Conservation (phyloP, 2,797 vertebrate species). For the Bradypodion ventrale region DNA sequence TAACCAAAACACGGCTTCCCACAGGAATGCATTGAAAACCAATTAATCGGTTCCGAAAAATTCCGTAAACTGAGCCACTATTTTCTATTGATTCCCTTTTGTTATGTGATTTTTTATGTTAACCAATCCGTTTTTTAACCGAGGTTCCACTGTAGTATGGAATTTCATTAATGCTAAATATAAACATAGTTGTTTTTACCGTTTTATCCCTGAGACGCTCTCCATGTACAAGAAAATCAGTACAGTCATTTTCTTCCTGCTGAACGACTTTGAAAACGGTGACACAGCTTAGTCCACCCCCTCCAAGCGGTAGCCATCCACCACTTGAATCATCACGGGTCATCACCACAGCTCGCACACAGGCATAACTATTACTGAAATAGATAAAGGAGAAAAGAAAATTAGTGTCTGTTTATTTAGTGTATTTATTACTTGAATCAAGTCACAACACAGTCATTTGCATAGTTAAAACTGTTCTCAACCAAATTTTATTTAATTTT, state of each 20-base stretch:
- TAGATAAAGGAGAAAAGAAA: slow-evolving; percentile 64
- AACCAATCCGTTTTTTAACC: too few species aligned
- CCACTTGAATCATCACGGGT: slow-evolving; percentile 99
- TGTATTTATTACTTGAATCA: background rate
- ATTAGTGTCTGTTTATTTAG: slow-evolving; percentile 61
- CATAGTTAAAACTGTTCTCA: background rate
- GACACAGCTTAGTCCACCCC: slow-evolving; percentile 96
- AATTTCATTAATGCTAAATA: slow-evolving; percentile 38
- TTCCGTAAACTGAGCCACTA: too few species aligned
- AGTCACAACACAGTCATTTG: background rate
- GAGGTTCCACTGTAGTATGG: too few species aligned
- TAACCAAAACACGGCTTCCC: too few species aligned
- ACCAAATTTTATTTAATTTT: background rate
- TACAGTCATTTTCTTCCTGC: slow-evolving; percentile 87
- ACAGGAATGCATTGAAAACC: too few species aligned
- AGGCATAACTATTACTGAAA: slow-evolving; percentile 96
- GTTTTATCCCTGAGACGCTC: slow-evolving; percentile 98
- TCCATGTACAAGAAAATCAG: slow-evolving; percentile 96
- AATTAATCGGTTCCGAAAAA: too few species aligned
- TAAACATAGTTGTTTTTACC: slow-evolving; percentile 78
- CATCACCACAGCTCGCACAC: slow-evolving; percentile 99
- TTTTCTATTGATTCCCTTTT: too few species aligned
- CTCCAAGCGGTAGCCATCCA: slow-evolving; percentile 96
- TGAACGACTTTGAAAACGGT: slow-evolving; percentile 93
- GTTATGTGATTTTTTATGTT: too few species aligned